Percentiles rank a stretch among this genome's conserved stretches.
phyloP scores from a whole-genome alignment of 2,797 vertebrate species.

The Tamandua tetradactyla region DNA sequence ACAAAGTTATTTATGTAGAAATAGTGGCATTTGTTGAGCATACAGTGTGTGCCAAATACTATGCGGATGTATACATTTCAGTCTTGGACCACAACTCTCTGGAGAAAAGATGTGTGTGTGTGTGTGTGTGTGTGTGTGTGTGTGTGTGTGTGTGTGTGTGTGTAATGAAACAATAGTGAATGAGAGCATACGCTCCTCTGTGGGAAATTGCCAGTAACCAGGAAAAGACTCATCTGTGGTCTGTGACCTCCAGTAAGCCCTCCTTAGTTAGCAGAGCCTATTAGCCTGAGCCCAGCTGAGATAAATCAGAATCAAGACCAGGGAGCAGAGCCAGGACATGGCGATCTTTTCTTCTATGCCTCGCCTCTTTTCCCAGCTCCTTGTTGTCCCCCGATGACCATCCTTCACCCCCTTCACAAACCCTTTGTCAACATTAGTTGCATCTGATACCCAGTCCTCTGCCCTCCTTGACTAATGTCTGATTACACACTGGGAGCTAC shows the following conservation, averaged over 20 bases:
- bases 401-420: neutral
- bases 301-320: neutral
- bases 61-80: neutral
- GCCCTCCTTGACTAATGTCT: neutral
- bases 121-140: neutral
- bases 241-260: neutral
- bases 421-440: neutral
- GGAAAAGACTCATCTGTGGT: neutral
- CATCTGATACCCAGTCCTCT: neutral
- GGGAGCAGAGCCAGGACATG: neutral
- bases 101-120: neutral
- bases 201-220: neutral
- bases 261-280: neutral
- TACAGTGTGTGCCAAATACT: neutral
- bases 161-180: neutral
- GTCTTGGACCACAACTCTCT: neutral
- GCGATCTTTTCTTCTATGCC: neutral
- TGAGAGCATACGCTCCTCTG: accelerated
- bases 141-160: neutral
- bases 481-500: neutral
- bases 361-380: neutral
- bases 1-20: neutral
- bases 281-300: neutral
- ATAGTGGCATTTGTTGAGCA: neutral
- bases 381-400: no score